These are phyloP conservation scores for Parazoanthus darwini DNA, from an alignment of 92 coral and sea anemone genomes.

Conservation along the genomic window DNA sequence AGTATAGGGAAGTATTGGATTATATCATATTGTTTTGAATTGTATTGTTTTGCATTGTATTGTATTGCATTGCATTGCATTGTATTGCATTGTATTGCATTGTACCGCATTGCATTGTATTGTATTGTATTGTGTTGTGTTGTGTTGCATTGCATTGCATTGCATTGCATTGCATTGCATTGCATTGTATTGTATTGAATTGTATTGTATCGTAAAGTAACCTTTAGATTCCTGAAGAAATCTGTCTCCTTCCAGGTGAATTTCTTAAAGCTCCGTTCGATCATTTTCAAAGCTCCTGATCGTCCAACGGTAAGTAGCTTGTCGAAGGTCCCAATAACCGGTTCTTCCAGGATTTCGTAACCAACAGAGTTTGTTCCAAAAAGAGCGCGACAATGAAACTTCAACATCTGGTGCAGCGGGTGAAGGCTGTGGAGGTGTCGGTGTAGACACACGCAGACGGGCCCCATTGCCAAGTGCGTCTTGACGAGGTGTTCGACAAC, in stretches of 20 bases:
- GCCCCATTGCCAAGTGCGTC: constrained; percentile 70
- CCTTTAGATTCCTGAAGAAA: constrained; percentile 56
- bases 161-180: no score
- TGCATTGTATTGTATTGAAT: no score
- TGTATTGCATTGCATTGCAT: no score
- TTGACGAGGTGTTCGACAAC: constrained; percentile 75
- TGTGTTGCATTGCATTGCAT: no score
- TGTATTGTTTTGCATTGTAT: no score
- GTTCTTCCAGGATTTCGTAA: constrained; percentile 42
- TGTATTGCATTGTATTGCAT: no score
- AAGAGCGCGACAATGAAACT: constrained; percentile 67
- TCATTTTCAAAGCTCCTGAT: constrained; percentile 52
- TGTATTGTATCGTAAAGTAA: neutral
- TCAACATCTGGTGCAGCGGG: constrained; percentile 64
- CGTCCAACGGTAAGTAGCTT: constrained; percentile 58
- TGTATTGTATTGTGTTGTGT: no score
- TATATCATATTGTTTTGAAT: no score
- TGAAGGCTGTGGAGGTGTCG: constrained; percentile 64
- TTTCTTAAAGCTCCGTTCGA: constrained; percentile 41
- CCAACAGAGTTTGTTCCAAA: constrained; percentile 73
- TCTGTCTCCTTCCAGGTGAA: constrained; percentile 63
- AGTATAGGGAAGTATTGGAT: no score
- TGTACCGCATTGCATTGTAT: no score
- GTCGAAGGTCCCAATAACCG: constrained; percentile 56
- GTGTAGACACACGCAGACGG: constrained; percentile 67